Conservation (phyloP, 1,140 invertebrate genomes). For the Achroia grisella region DNA sequence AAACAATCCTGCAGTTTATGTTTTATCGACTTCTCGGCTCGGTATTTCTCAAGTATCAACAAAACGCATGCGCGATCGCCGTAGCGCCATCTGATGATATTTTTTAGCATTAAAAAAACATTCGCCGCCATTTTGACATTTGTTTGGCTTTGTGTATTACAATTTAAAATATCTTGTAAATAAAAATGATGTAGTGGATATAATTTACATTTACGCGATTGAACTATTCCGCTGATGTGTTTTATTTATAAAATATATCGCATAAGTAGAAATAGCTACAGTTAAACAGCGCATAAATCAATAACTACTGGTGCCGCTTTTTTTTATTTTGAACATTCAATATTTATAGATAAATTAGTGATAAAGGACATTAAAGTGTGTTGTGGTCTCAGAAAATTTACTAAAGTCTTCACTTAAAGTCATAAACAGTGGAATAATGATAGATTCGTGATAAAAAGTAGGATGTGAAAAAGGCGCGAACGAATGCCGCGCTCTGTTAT, state of each 20-base stretch:
- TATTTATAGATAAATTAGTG: constrained; percentile 31
- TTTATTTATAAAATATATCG: constrained; percentile 21
- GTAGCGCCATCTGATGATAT: constrained; percentile 46
- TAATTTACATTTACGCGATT: constrained; percentile 24
- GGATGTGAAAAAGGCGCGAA: constrained; percentile 62
- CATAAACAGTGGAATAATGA: neutral
- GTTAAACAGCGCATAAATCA: constrained; percentile 53
- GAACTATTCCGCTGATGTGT: constrained; percentile 23
- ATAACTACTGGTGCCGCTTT: constrained; percentile 62
- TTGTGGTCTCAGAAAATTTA: constrained; percentile 13
- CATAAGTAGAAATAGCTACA: constrained; percentile 31
- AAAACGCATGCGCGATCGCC: constrained; percentile 47
- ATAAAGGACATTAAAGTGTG: constrained; percentile 9
- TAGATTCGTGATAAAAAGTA: constrained; percentile 26
- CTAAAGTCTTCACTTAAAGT: constrained; percentile 10
- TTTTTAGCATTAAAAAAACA: constrained; percentile 25
- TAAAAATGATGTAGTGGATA: constrained; percentile 27
- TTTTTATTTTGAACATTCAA: constrained; percentile 47
- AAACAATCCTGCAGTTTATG: too few species aligned
- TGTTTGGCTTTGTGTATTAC: constrained; percentile 65
- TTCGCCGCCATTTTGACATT: constrained; percentile 71
- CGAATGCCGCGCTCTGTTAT: constrained; percentile 22
- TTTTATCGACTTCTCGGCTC: constrained; percentile 35
- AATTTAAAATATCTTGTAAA: constrained; percentile 49
- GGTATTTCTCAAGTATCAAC: constrained; percentile 16